Conservation (phyloP, 2,888 invertebrate species). For the Fissipunctia ypsillon region DNA sequence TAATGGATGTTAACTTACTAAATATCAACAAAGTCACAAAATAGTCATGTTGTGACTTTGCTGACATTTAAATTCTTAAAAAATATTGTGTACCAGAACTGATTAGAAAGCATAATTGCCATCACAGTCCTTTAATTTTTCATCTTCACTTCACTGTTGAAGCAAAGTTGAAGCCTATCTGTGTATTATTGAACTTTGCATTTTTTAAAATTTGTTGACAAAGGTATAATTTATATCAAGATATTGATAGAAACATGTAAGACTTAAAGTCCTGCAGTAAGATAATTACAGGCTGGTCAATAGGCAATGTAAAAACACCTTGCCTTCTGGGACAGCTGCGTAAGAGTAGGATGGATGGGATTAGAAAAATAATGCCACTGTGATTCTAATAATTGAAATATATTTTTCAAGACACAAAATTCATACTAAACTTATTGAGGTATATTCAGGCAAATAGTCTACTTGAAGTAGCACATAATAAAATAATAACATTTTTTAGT, state of each 20-base stretch:
- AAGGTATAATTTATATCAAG: neutral
- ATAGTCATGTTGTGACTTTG: neutral
- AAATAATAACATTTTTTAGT: slow-evolving; percentile 80
- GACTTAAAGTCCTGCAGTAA: neutral
- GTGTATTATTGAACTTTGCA: neutral
- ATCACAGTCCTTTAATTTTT: neutral
- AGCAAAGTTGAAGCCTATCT: neutral
- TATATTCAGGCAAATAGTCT: slow-evolving; percentile 87
- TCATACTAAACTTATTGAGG: slow-evolving; percentile 89
- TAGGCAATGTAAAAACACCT: neutral
- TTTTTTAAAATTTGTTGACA: neutral
- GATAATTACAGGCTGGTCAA: too few relatives aligned
- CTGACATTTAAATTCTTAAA: neutral
- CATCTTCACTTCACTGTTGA: neutral
- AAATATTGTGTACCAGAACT: neutral
- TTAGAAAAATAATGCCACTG: slow-evolving; percentile 75
- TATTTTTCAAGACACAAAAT: slow-evolving; percentile 87
- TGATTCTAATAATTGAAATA: slow-evolving; percentile 84
- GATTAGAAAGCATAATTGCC: neutral
- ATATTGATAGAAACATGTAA: neutral
- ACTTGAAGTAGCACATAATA: slow-evolving; percentile 83
- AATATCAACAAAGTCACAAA: too few relatives aligned
- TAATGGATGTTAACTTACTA: neutral
- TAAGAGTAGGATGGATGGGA: slow-evolving; percentile 15
- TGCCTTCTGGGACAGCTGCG: neutral